Percentiles rank a stretch among this genome's conserved stretches.
Conservation (phyloP, 1,140 invertebrate genomes). For the Anoplolepis gracilipes region DNA sequence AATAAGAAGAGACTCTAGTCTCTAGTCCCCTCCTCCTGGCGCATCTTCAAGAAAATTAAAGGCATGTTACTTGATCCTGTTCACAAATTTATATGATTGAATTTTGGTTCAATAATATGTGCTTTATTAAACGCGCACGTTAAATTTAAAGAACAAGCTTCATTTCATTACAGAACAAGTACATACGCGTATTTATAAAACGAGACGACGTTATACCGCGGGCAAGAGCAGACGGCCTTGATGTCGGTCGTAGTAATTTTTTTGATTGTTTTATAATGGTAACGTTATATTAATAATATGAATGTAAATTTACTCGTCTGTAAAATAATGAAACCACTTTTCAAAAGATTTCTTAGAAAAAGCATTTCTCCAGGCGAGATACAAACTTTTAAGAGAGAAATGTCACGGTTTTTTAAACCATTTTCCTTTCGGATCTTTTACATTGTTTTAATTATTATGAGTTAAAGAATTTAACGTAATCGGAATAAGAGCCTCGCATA, state of each 20-base stretch:
- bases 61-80: constrained; percentile 49
- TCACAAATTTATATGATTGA: constrained; percentile 41
- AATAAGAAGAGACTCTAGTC: constrained; percentile 19
- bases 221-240: constrained; percentile 24
- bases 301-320: not conserved
- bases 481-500: not conserved
- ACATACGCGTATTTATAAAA: constrained; percentile 12
- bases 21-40: not conserved
- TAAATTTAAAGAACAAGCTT: constrained; percentile 48
- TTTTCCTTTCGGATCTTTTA: not conserved
- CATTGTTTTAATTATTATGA: not conserved
- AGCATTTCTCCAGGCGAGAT: too few species aligned
- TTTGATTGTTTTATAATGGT: constrained; percentile 17
- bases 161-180: constrained; percentile 36
- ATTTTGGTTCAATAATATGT: constrained; percentile 31
- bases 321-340: constrained; percentile 5
- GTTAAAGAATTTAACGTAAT: not conserved
- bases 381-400: not conserved
- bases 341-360: not conserved
- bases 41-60: constrained; percentile 47
- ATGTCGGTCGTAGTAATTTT: constrained; percentile 21
- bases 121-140: constrained; percentile 50
- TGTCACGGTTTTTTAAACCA: not conserved
- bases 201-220: not conserved
- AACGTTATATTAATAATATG: constrained; percentile 25